These are phyloP conservation scores for Crenuchus spilurus DNA, from an alignment of 2,797 vertebrate genomes.

Conservation along the genomic window DNA sequence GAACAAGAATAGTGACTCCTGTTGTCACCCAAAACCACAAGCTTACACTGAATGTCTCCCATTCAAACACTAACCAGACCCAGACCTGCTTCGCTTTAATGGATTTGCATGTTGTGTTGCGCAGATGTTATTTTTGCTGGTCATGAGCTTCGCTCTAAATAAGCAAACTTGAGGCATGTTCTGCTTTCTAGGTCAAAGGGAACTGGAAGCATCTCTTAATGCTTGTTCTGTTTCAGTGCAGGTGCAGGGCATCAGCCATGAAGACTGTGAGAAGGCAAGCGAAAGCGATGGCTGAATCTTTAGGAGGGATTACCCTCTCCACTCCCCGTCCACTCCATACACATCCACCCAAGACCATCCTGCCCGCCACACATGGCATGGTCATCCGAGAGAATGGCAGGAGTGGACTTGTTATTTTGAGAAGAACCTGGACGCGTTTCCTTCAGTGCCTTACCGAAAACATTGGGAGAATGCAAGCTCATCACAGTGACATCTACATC, in stretches of 20 bases:
- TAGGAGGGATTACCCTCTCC: slow-evolving; percentile 75
- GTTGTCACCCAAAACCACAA: too few species aligned
- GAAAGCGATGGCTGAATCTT: slow-evolving; percentile 67
- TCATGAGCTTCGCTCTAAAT: too few species aligned
- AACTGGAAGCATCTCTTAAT: too few species aligned
- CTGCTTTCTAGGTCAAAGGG: too few species aligned
- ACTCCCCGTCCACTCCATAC: slow-evolving; percentile 68
- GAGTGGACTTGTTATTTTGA: slow-evolving; percentile 89
- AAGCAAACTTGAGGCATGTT: too few species aligned
- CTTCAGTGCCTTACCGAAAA: slow-evolving; percentile 99
- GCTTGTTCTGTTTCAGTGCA: slow-evolving; percentile 24
- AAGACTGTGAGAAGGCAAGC: slow-evolving; percentile 48
- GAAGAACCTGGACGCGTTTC: slow-evolving; percentile 85
- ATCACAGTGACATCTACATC: slow-evolving; percentile 91
- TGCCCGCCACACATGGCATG: slow-evolving; percentile 81
- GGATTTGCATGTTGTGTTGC: too few species aligned
- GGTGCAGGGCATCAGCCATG: slow-evolving; percentile 22
- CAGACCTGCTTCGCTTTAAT: too few species aligned
- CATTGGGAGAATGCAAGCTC: slow-evolving; percentile 96
- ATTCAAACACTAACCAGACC: too few species aligned
- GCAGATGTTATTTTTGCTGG: too few species aligned
- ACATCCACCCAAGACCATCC: slow-evolving; percentile 72
- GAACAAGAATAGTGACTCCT: too few species aligned
- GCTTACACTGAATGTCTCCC: too few species aligned
- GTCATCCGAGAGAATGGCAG: slow-evolving; percentile 90